A percentile compares a stretch with the other conserved stretches of the same genome.
These are phyloP conservation scores for Stercorarius parasiticus DNA, from an alignment of 2,113 vertebrate species.

Conservation along the genomic window DNA sequence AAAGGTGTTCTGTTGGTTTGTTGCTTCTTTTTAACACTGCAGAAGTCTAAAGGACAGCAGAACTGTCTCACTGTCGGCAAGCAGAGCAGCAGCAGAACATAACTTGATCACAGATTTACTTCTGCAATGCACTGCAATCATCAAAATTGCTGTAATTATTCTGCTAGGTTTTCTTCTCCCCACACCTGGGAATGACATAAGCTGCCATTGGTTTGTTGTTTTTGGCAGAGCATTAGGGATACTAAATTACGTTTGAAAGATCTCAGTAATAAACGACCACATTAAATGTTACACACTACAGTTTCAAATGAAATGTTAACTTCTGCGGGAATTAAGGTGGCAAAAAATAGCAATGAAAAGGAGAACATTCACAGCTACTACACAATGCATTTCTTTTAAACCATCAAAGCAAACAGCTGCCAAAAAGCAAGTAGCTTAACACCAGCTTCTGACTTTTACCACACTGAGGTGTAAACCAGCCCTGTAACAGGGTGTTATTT, in stretches of 20 bases:
- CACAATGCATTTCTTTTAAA: constrained; percentile 17
- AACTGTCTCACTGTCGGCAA: constrained; percentile 15
- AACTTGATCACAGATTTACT: constrained; percentile 27
- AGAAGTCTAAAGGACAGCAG: not conserved
- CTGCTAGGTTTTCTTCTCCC: constrained; percentile 27
- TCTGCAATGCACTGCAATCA: constrained; percentile 31
- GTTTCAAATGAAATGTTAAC: constrained; percentile 41
- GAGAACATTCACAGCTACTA: constrained; percentile 2
- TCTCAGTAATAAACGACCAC: not conserved
- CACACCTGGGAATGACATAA: constrained; percentile 34
- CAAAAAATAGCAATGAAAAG: constrained; percentile 28
- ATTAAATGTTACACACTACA: not conserved
- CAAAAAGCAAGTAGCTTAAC: constrained; percentile 41
- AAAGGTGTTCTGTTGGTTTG: not conserved
- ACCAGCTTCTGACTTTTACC: not conserved
- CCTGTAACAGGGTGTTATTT: not conserved
- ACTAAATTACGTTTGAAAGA: constrained; percentile 25
- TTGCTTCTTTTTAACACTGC: not conserved
- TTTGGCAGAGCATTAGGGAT: constrained; percentile 25
- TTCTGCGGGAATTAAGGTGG: not conserved
- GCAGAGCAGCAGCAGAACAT: not conserved
- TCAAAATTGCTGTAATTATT: constrained; percentile 44
- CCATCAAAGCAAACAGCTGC: constrained; percentile 20
- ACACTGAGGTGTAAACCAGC: not conserved
- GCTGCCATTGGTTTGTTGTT: not conserved